phyloP scores from a whole-genome alignment of 2,888 invertebrate species.

The Acrobasis repandana region DNA sequence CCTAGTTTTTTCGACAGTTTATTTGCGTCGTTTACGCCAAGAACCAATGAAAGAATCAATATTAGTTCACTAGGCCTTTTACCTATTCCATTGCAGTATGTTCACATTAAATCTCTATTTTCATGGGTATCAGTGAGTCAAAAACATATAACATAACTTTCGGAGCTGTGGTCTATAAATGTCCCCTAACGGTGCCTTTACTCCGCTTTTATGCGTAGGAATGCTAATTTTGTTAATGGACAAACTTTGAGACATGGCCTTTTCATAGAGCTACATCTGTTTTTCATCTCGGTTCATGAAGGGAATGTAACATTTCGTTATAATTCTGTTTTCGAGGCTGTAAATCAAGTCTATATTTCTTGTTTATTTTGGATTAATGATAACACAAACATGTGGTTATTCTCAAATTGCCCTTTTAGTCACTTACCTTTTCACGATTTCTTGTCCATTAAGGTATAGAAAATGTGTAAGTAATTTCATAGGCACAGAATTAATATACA shows the following conservation, averaged over 20 bases:
- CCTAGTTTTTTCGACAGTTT: no score
- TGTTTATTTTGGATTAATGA: no score
- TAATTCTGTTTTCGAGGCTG: not conserved
- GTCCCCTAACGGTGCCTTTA: not conserved
- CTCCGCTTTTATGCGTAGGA: not conserved
- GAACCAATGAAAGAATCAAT: no score
- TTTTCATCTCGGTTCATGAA: not conserved
- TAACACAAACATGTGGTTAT: not conserved
- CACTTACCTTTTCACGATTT: no score
- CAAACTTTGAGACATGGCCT: conserved; percentile 1
- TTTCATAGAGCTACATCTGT: conserved; percentile 4
- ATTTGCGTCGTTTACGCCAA: no score
- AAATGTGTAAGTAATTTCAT: no score
- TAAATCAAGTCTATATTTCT: not conserved
- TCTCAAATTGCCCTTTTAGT: not conserved
- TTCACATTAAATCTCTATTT: not conserved
- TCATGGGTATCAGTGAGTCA: not conserved
- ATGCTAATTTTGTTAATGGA: conserved; percentile 8
- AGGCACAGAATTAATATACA: no score
- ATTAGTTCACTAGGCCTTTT: no score
- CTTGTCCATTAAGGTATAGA: no score
- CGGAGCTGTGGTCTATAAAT: not conserved
- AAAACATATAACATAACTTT: not conserved
- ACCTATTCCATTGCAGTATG: no score
- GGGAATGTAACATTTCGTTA: not conserved